Evolutionary conservation across 2,888 invertebrate genomes (phyloP), one percentile per base, ranked within the genome.

Genomic region (Anticlea derivata): DNA sequence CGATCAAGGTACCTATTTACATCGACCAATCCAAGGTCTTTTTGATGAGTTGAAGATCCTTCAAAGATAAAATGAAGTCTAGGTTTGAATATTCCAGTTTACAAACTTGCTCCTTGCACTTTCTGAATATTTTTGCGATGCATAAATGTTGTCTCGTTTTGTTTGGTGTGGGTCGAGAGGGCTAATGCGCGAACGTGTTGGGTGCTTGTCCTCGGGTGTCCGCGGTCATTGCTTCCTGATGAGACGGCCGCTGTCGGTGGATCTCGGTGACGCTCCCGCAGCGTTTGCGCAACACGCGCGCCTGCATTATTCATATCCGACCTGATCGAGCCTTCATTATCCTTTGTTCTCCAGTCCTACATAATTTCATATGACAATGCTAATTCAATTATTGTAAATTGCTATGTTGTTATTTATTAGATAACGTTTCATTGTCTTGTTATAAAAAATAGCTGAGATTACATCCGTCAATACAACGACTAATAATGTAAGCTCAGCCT

Each of bases 171-270:
- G 41, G 53, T 26, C 31, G 35, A 13, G 33, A 43, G 24, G 41
- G 41, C 46, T 11, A 4, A 13, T 38, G 47, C 26, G 17, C 11
- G 43, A 24, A 49, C 46, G 35, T 51, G 50, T 20, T 34, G 47
- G 46, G 51, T 52, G 48, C 50, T 56, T 61, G 75, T 78, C 75
- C 80, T 76, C 75, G 73, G 60, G 55, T 69, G 74, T 68, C 70
- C 55, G 70, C 82, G 86, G 86, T 86, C 86, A 86, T 80, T 85
- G 86, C 83, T 86, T 86, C 82, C 79, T 82, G 80, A 74, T 79
- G 73, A 81, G 80, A 74, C 79, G 73, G 56, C 60, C 51, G 56
- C 62, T 48, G 40, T 43, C 31, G 31, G 26, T 30, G 23, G 37
- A 24, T 13, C 50, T 30, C 51, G 24, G 44, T 54, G 63, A 69